Base-by-base conservation (phyloP, 2,797 vertebrate species). In the Sphaeramia orbicularis region DNA sequence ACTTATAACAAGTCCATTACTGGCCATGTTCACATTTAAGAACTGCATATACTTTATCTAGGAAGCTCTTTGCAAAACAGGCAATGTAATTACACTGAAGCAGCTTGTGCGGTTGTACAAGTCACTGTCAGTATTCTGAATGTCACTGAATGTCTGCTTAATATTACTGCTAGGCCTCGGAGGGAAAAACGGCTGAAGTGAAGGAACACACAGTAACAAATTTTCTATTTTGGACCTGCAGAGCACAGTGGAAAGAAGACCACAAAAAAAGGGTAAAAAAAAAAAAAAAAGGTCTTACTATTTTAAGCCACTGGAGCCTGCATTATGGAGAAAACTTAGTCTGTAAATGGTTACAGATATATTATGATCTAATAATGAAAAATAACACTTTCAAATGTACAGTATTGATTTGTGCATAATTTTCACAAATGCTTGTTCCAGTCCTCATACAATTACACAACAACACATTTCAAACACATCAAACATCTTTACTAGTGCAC, bases 1-100 rank as follows among this genome's bases (percentile, higher is more conserved):
- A 58, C 63, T 81, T 70, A 56, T 85, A 87, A 92, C 86, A 85
- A 78, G 89, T 90, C 79, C 80, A 88, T 91, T 86, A 84, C 73
- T 40, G 66, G 56, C 59, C 58, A 60, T 80, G 71, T 78, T 85
- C 63, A 60, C 52, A 32, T 79, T 81, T 66, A 58, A 69, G 61
- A 76, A 44, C 32, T 30, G 49, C 10, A 54, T 59, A 66, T 57
- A 14, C 40, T 71, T 66, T 21, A 65, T 74, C 54, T 64, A 24
- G 1, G 44, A 47, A 62, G 72, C 61, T 40, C 35, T 61, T 65
- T 36, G 32, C 68, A 74, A 87, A 88, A 76, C 65, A 74, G 65
- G 32, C 63, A 43, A 65, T 19, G 74, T 60, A 84, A 85, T 87
- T 73, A 83, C 38, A 57, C 14, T 10, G 11, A 66, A 64, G 71